These are phyloP conservation scores for Metaphire vulgaris DNA, from an alignment of 1,140 invertebrate genomes.

Conservation along the genomic window DNA sequence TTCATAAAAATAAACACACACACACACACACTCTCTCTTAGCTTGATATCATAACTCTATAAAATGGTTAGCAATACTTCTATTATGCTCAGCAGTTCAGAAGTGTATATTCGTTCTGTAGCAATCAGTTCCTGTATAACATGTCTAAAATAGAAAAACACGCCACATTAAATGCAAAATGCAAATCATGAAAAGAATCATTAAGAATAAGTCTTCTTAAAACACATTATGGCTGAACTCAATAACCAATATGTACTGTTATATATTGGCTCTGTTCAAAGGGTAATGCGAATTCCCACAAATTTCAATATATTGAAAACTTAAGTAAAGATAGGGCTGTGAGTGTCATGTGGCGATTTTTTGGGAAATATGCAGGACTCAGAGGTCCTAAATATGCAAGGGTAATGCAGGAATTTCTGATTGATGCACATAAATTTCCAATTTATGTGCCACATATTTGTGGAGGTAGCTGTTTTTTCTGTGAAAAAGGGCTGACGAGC, in stretches of 20 bases:
- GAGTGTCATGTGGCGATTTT: too few relatives aligned
- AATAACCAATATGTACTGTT: not conserved
- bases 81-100: constrained; percentile 86
- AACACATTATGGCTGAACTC: not conserved
- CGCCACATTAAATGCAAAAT: not conserved
- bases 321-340: not conserved
- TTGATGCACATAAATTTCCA: too few relatives aligned
- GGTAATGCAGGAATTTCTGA: too few relatives aligned
- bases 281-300: not conserved
- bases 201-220: too few relatives aligned
- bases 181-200: too few relatives aligned
- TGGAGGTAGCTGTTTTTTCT: too few relatives aligned
- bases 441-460: too few relatives aligned
- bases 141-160: constrained; percentile 55
- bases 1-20: not conserved
- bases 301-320: not conserved
- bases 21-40: too few relatives aligned
- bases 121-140: constrained; percentile 95
- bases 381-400: too few relatives aligned
- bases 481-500: too few relatives aligned
- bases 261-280: not conserved
- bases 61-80: constrained; percentile 55
- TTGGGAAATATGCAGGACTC: too few relatives aligned
- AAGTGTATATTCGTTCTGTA: constrained; percentile 94
- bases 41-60: not conserved